phyloP scores from a whole-genome alignment of 2,797 vertebrate genomes.

The Urocyon cinereoargenteus region DNA sequence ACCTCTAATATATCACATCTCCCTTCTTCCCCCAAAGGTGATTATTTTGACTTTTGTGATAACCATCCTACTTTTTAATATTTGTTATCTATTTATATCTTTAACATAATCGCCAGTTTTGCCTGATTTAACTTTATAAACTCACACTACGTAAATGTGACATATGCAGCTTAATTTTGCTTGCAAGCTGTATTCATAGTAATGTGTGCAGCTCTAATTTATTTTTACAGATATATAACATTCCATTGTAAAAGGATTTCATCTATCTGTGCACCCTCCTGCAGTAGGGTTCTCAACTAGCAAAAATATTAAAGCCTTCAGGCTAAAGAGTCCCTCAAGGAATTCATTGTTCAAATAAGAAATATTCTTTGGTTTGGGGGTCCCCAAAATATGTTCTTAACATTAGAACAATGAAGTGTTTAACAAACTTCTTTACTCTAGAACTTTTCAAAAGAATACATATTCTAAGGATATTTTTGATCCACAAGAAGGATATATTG shows the following conservation, averaged over 20 bases:
- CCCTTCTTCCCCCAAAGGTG: background rate
- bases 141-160: background rate
- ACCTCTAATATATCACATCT: background rate
- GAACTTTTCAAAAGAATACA: background rate
- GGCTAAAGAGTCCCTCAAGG: background rate
- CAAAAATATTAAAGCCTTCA: background rate
- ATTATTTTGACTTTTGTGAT: background rate
- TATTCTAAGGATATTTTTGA: background rate
- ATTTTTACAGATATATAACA: background rate
- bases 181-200: background rate
- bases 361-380: background rate
- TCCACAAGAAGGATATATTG: background rate
- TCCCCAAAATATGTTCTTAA: background rate
- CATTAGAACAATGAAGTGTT: background rate
- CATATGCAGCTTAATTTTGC: background rate
- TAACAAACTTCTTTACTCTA: background rate
- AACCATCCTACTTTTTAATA: background rate
- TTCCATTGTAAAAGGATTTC: background rate
- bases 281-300: background rate
- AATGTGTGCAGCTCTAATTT: background rate
- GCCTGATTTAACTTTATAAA: background rate
- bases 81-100: background rate
- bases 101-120: slow-evolving; percentile 12
- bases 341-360: background rate
- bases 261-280: background rate